Evolutionary conservation across 2,113 vertebrate genomes (phyloP), one percentile per base, ranked within the genome.

Genomic region (Scortum barcoo): DNA sequence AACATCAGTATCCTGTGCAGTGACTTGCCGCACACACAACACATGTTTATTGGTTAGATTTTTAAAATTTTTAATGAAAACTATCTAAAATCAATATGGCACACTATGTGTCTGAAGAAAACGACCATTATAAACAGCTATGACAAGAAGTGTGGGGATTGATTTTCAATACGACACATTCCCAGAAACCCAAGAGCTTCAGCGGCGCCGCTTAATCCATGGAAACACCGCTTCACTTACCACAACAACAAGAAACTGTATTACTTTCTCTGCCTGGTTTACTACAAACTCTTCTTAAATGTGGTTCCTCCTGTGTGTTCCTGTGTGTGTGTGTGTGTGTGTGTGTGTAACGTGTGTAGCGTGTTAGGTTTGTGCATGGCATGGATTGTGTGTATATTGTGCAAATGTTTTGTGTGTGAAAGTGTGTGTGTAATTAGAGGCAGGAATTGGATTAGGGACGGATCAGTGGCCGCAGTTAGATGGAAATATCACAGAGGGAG

Each of bases 381-480:
- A 36, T 26, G 50, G 56, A 87, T 57, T 76, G 69, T 76, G 69
- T 68, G 79, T 36, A 46, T 74, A 33, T 44, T 81, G 78, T 74
- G 50, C 26, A 76, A 70, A 66, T 69, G 40, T 81, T 72, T 78
- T 86, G 50, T 86, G 83, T 82, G 75, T 63, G 66, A 20, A 36
- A 46, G 20, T 86, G 56, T 77, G 69, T 84, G 63, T 86, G 72
- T 86, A 88, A 89, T 90, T 90, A 83, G 78, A 80, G 84, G 66
- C 75, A 85, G 72, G 76, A 85, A 93, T 92, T 88, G 88, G 88
- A 91, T 94, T 91, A 91, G 85, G 73, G 73, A 92, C 16, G 84
- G 91, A 88, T 93, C 88, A 89, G 79, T 69, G 36, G 76, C 33
- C 12, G 1, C 78, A 51, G 74, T 85, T 83, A 88, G 80, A 91